Conservation (phyloP, 2,113 vertebrate species). For the Rhineura floridana region DNA sequence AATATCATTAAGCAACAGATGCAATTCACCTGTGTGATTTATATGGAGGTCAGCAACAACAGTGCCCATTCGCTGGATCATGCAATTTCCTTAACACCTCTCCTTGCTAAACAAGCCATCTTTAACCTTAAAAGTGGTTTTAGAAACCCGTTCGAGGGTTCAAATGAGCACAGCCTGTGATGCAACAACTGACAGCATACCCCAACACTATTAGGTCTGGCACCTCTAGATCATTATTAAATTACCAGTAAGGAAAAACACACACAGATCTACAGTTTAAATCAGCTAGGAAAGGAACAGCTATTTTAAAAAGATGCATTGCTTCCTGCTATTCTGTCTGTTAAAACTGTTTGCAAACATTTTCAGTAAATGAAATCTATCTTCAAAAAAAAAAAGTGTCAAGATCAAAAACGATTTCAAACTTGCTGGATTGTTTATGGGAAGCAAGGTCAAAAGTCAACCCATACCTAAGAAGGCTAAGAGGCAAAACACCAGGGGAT, state of each 20-base stretch:
- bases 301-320: neutral
- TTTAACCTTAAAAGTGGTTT: neutral
- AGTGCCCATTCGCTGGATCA: no score
- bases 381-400: no score
- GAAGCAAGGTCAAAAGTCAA: neutral
- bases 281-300: neutral
- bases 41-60: no score
- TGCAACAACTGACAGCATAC: no score
- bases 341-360: neutral
- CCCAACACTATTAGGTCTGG: neutral
- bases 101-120: neutral
- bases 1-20: neutral
- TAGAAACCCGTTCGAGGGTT: neutral
- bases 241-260: no score
- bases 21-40: neutral
- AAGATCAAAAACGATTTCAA: neutral
- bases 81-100: no score
- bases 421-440: no score
- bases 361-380: neutral
- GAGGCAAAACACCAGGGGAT: constrained; percentile 96
- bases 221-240: neutral
- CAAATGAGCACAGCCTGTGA: neutral
- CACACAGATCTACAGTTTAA: neutral
- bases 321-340: neutral
- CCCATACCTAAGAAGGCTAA: constrained; percentile 92